Conservation (phyloP, 2,888 invertebrate genomes). For the Polydrusus pterygomalis region DNA sequence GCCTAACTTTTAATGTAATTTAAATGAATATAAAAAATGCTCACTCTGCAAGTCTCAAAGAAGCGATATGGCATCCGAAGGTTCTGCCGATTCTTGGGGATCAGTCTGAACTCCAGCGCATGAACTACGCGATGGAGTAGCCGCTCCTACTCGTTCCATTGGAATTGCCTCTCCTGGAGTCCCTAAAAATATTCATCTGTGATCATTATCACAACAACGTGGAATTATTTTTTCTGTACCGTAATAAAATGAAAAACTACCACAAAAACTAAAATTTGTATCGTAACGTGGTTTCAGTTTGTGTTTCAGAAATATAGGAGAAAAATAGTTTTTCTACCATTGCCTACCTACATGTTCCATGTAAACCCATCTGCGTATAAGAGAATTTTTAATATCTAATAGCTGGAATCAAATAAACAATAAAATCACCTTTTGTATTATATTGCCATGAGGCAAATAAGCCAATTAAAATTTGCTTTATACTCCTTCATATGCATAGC, state of each 20-base stretch:
- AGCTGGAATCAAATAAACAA: neutral
- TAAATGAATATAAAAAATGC: constrained; percentile 8
- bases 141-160: constrained; percentile 65
- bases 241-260: no score
- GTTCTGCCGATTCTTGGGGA: constrained; percentile 56
- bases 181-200: constrained; percentile 32
- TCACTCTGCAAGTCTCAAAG: constrained; percentile 53
- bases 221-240: no score
- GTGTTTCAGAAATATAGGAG: no score
- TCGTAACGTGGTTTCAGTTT: no score
- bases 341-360: no score
- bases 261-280: no score
- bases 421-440: neutral
- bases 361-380: no score
- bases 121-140: constrained; percentile 65
- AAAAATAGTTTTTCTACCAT: no score
- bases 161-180: constrained; percentile 61
- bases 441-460: neutral
- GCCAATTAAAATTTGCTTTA: neutral
- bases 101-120: constrained; percentile 63
- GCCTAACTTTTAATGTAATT: neutral
- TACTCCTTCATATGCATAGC: neutral
- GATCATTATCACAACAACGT: neutral
- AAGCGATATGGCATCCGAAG: constrained; percentile 54
- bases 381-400: neutral